These are phyloP conservation scores for Campoplex nolae DNA, from an alignment of 2,888 invertebrate species.

Conservation along the genomic window DNA sequence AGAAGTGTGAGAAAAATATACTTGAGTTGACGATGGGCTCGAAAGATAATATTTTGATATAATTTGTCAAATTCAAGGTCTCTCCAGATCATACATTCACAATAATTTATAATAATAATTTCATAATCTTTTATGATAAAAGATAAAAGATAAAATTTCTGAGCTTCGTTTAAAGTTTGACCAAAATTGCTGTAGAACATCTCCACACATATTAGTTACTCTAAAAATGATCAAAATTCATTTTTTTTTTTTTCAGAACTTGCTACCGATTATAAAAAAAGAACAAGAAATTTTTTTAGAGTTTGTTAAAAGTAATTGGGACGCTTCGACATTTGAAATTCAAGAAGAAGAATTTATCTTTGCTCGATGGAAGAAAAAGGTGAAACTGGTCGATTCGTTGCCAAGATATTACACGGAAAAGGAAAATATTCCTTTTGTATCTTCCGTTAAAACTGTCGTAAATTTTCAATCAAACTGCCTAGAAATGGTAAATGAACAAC, in stretches of 20 bases:
- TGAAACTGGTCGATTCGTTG: constrained; percentile 67
- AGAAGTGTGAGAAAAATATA: too few relatives aligned
- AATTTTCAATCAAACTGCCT: constrained; percentile 70
- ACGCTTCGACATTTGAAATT: constrained; percentile 59
- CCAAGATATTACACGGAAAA: constrained; percentile 75
- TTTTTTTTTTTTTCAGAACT: constrained; percentile 39
- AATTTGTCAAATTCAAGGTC: too few relatives aligned
- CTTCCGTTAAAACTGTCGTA: constrained; percentile 71
- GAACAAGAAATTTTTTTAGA: constrained; percentile 77
- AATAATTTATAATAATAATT: too few relatives aligned
- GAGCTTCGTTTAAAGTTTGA: not conserved
- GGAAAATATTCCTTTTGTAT: constrained; percentile 73
- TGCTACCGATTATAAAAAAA: constrained; percentile 68
- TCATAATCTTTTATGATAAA: too few relatives aligned
- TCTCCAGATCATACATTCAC: too few relatives aligned
- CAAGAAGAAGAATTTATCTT: constrained; percentile 71
- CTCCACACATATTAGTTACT: not conserved
- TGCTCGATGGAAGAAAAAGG: constrained; percentile 73
- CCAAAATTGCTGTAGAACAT: not conserved
- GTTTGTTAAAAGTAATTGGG: constrained; percentile 74
- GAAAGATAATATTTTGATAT: too few relatives aligned
- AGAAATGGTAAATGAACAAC: constrained; percentile 67
- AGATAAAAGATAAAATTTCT: too few relatives aligned
- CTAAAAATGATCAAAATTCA: not conserved
- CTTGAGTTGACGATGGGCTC: too few relatives aligned